phyloP scores from a whole-genome alignment of 2,888 invertebrate species.

The Xylophagus ater region DNA sequence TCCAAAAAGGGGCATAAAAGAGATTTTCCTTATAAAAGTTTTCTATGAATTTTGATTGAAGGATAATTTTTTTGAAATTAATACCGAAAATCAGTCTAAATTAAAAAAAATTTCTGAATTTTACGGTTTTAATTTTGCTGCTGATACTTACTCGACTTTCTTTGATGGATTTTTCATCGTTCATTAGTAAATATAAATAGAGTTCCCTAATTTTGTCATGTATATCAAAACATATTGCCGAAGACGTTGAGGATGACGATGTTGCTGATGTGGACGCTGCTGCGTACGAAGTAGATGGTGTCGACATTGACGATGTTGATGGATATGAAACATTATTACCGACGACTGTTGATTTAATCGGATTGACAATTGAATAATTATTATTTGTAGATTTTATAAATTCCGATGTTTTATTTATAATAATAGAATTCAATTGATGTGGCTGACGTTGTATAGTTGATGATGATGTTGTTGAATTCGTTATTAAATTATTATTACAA shows the following conservation, averaged over 20 bases:
- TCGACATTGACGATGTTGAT: constrained; percentile 19
- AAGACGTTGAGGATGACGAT: constrained; percentile 17
- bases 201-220: constrained; percentile 37
- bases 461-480: too few species aligned
- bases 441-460: too few species aligned
- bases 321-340: constrained; percentile 16
- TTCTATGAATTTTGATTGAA: too few species aligned
- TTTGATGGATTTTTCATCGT: constrained; percentile 34
- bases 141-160: constrained; percentile 33
- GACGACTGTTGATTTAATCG: constrained; percentile 18
- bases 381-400: not conserved
- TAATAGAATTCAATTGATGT: not conserved
- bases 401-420: not conserved
- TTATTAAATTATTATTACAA: constrained; percentile 5
- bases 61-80: not conserved
- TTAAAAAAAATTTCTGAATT: not conserved
- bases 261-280: constrained; percentile 12
- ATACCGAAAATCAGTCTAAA: not conserved
- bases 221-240: constrained; percentile 33
- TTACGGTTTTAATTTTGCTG: not conserved
- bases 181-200: constrained; percentile 33
- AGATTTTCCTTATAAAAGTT: too few species aligned
- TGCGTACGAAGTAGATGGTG: constrained; percentile 21
- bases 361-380: not conserved
- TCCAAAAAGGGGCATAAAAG: too few species aligned